phyloP scores from a whole-genome alignment of 2,113 vertebrate genomes.

The Beaufortia kweichowensis region DNA sequence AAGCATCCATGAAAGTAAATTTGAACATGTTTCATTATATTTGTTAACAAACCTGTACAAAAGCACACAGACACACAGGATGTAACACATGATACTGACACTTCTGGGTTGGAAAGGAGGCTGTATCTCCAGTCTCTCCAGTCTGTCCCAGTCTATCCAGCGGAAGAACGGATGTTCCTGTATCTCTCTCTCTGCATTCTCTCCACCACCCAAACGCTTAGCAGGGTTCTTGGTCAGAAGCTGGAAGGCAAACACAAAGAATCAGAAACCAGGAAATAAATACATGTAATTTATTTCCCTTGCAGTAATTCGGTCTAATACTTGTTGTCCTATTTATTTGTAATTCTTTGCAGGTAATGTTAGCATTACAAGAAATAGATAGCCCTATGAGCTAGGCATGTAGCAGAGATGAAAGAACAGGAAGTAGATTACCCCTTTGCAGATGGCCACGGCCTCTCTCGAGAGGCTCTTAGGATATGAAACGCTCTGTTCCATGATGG shows the following conservation, averaged over 20 bases:
- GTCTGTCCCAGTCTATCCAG: constrained; percentile 91
- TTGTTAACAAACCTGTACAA: no score
- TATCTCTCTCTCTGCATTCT: constrained; percentile 82
- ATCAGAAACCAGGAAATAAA: neutral
- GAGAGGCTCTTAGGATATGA: constrained; percentile 87
- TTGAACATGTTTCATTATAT: no score
- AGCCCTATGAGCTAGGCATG: neutral
- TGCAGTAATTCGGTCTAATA: neutral
- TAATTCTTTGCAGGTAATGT: neutral
- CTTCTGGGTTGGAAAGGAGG: constrained; percentile 85
- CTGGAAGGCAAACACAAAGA: constrained; percentile 60
- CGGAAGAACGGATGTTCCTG: constrained; percentile 87
- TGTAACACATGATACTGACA: constrained; percentile 72
- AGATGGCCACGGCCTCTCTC: constrained; percentile 86
- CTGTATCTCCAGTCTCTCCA: constrained; percentile 85
- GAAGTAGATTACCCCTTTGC: constrained; percentile 82
- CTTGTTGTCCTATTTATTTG: neutral
- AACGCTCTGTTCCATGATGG: constrained; percentile 89
- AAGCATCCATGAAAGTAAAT: no score
- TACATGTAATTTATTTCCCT: neutral
- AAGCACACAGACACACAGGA: constrained; percentile 2
- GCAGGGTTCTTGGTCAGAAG: constrained; percentile 86
- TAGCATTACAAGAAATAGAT: neutral
- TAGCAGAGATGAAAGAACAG: constrained; percentile 9
- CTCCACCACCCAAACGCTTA: constrained; percentile 84